Evolutionary conservation across 2,797 vertebrate genomes (phyloP), one percentile per base, ranked within the genome.

Genomic region (Hirundo rustica): DNA sequence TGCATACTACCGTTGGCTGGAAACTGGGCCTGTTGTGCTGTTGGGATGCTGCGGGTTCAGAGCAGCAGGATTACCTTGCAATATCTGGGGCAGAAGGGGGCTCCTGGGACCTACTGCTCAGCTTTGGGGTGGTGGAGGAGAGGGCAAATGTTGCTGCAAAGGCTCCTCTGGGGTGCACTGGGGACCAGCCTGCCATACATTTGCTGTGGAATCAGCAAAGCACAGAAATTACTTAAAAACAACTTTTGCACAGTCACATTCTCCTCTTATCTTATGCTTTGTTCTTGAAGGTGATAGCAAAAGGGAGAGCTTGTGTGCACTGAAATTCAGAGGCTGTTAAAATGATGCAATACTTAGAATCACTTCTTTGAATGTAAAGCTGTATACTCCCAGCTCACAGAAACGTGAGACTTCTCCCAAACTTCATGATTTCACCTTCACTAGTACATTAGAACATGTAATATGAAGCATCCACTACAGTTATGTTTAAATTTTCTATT

Each of bases 401-500:
- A 71, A 84, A 51, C 19, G 21, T 73, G 61, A 44, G 32, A 20
- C 38, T 90, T 9, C 38, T 72, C 32, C 81, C n/a, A 65, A n/a
- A 55, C 36, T 45, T 72, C 11, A 65, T 51, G 36, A 16, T 89
- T 5, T 5, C 45, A 70, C 70, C 40, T 92, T 81, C 47, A 75
- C 21, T 60, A 29, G 27, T 47, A 40, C 13, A 14, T 54, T 72
- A 47, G 45, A 89, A 87, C 89, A 77, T 2, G 0, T 44, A 64
- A 55, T 50, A 18, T 21, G 47, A 64, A 74, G 57, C 47, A 64
- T 42, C 32, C 27, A 44, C 58, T 73, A 23, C 23, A 42, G 29
- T 62, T 93, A 55, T 74, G 65, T 92, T 78, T 89, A 68, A 29
- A 26, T 77, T 83, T 89, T 62, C 16, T 88, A 44, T 91, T 91